A percentile compares a stretch with the other conserved stretches of the same genome.
Conservation (phyloP, 1,140 invertebrate genomes). For the Plutomurus gul region DNA sequence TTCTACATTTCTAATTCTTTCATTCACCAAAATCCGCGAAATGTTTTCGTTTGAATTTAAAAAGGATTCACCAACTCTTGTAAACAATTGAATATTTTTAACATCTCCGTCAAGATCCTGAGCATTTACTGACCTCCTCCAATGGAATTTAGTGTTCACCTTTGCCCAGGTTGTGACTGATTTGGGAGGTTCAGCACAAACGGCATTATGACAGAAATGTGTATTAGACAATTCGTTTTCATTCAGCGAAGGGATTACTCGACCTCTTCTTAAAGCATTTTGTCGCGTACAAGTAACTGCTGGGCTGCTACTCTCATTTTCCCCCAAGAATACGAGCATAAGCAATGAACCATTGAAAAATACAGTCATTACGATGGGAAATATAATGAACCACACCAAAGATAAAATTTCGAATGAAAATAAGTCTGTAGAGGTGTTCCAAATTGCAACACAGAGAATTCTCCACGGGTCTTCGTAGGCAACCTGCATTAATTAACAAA, state of each 20-base stretch:
- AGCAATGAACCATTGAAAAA: background rate
- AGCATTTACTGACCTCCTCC: too few species aligned
- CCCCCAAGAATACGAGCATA: background rate
- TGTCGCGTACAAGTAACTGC: background rate
- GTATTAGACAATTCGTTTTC: background rate
- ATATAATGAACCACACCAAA: background rate
- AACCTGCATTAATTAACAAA: background rate
- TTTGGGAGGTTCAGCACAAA: background rate
- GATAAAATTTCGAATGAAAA: background rate
- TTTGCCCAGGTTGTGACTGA: background rate
- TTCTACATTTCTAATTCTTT: background rate
- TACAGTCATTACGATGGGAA: background rate
- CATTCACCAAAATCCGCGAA: background rate
- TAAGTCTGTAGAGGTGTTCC: background rate
- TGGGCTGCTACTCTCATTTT: background rate
- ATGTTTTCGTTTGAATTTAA: background rate
- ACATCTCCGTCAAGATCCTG: background rate
- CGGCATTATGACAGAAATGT: background rate
- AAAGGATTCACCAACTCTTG: background rate
- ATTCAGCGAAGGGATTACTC: background rate
- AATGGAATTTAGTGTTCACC: too few species aligned
- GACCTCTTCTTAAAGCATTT: background rate
- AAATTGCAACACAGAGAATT: background rate
- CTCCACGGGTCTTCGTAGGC: constrained; percentile 6
- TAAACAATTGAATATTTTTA: background rate